Evolutionary conservation across 1,140 invertebrate genomes (phyloP), one percentile per base, ranked within the genome.

Genomic region (Eufriesea mexicana): DNA sequence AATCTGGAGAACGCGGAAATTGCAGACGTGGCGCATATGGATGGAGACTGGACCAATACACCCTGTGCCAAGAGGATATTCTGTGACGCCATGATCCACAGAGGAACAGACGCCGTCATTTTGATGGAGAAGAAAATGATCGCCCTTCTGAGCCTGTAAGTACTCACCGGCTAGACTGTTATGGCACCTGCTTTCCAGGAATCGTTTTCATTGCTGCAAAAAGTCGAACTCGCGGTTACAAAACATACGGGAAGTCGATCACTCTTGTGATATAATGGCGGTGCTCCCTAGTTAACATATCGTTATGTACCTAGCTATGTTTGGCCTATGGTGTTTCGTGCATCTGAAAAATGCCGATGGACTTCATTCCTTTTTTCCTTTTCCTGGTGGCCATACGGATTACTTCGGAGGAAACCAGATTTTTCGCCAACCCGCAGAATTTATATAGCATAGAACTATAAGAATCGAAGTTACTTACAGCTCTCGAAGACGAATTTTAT

Each of bases 101-200:
- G 96, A 85, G 92, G 95, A 45, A 92, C 95, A 0, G 96, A 97
- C 80, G 96, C 96, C 9, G 92, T 96, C 45, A 95, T 95, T 20
- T 93, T 96, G 5, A 97, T 97, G 96, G 96, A 97, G 91, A 97
- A 97, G 92, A 97, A 96, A 91, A 97, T 97, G 96, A 95, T 95
- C 49, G 95, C 95, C 20, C 94, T 97, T 86, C 89, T 97, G 12
- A 94, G 95, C 90, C 94, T 96, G 97, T 97, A 94, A 97, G 96
- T 96, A 93, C 62, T 45, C 7, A 2, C 8, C 0, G 5, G 57
- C 28, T 10, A 8, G 18, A 71, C 16, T 23, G 18, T 66, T n/a
- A 64, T 1, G 28, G 45, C 16, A 59, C 0, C 0, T 8, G 18
- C 18, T 77, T 68, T 28, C 64, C 14, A 45, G 7, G 28, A 67